Percentiles rank a stretch among this genome's conserved stretches.
Evolutionary conservation across 2,888 invertebrate genomes (phyloP).

Genomic region (Agonopterix alstromeriana): DNA sequence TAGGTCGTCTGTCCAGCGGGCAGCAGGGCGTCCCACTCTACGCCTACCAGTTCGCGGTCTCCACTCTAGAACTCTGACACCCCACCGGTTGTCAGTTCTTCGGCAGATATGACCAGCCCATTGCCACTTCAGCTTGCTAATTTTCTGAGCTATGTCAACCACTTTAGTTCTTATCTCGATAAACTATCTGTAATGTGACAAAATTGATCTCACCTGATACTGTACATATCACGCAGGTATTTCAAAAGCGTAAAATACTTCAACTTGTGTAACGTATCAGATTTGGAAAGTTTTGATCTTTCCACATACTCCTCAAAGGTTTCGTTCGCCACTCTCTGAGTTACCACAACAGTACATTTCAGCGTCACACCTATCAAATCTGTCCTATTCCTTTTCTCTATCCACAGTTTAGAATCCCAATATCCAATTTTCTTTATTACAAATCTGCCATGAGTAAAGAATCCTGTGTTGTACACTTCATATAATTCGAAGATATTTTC

Average conservation of each 20-base stretch:
- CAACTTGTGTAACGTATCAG: constrained; percentile 80
- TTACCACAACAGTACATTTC: constrained; percentile 70
- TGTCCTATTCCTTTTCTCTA: constrained; percentile 49
- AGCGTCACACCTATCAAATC: constrained; percentile 75
- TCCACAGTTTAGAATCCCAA: constrained; percentile 47
- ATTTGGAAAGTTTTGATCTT: constrained; percentile 62
- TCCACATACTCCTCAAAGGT: constrained; percentile 71
- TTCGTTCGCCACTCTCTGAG: constrained; percentile 45
- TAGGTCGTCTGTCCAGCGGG: no score
- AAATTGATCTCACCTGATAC: constrained; percentile 75
- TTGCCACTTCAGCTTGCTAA: no score
- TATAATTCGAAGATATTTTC: constrained; percentile 36
- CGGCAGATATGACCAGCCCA: no score
- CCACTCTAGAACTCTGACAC: no score
- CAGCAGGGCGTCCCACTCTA: no score
- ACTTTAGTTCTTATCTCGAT: no score
- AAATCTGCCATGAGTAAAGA: constrained; percentile 65
- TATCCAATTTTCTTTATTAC: constrained; percentile 63
- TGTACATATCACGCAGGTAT: constrained; percentile 79
- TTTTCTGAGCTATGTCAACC: no score
- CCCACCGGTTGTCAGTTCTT: no score
- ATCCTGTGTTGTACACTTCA: constrained; percentile 76
- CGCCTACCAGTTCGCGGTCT: no score
- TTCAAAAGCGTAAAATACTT: constrained; percentile 76
- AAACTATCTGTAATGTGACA: neutral